Evolutionary conservation across 2,888 invertebrate genomes (phyloP), one percentile per base, ranked within the genome.

Genomic region (Catocala fraxini): DNA sequence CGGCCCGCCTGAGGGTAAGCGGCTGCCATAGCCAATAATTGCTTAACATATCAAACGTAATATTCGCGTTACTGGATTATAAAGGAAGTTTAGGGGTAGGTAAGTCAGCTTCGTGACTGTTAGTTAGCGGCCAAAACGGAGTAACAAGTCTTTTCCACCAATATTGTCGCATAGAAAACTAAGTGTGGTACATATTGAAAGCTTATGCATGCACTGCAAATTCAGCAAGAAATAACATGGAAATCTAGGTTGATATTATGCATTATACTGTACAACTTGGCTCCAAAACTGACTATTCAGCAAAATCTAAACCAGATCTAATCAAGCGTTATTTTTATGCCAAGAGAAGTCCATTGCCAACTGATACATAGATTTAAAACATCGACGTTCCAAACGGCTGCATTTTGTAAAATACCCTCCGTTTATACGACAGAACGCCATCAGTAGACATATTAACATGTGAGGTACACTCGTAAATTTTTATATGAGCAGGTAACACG

Each of bases 381-480:
- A 46, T 10, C 33, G 10, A 56, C 49, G 56, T 61, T 47, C 53
- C 49, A 53, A 54, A 51, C 54, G 51, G 25, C 48, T 54, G 25
- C 25, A 25, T 35, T 42, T 55, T 25, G 52, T 52, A 58, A 69
- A 73, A 73, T 69, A 65, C 59, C 65, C 60, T 64, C 55, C 47
- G 64, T 62, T 54, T 72, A 69, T 66, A 68, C 56, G 59, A 57
- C 51, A 48, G 51, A 69, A 63, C 56, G 55, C 69, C 73, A 71
- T 74, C 77, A 71, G 67, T 68, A 75, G 62, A 66, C 59, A 68
- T 82, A 84, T 87, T 85, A 86, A 83, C 87, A 86, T 86, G 85
- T 81, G 81, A 79, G 78, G 76, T 74, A 82, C 82, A 78, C 68
- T 88, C 89, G 86, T 90, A 89, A 90, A 85, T 89, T 89, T 90